Conservation (phyloP, 2,797 vertebrate species). For the Siniperca obscura region DNA sequence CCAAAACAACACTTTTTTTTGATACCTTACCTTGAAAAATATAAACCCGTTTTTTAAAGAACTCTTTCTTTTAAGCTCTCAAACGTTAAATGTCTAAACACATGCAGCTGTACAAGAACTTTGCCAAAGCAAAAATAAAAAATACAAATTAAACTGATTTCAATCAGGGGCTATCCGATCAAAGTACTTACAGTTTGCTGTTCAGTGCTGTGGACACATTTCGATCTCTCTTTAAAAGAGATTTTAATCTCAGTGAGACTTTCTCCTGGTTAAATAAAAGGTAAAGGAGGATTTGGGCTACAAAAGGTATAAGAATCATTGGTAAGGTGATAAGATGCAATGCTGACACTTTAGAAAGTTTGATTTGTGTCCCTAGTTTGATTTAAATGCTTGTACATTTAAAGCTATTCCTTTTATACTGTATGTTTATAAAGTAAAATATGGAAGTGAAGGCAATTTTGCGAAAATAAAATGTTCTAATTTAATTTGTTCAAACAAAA, state of each 20-base stretch:
- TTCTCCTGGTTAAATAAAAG: too few relatives aligned
- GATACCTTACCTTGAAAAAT: neutral
- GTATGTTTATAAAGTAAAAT: neutral
- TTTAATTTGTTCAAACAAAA: neutral
- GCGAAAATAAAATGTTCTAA: slow-evolving; percentile 4
- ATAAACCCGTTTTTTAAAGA: neutral
- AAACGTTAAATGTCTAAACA: neutral
- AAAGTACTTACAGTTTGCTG: too few relatives aligned
- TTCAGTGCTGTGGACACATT: too few relatives aligned
- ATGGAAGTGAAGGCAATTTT: neutral
- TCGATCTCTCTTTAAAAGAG: too few relatives aligned
- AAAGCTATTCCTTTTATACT: neutral
- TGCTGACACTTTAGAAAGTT: neutral
- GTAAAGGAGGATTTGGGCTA: too few relatives aligned
- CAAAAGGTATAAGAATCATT: too few relatives aligned
- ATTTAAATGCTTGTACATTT: neutral
- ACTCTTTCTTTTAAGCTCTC: neutral
- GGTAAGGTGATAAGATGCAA: neutral
- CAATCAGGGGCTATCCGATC: too few relatives aligned
- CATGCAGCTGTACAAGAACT: neutral
- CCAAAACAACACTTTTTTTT: too few relatives aligned
- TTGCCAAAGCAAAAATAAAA: too few relatives aligned
- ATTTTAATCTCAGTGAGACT: too few relatives aligned
- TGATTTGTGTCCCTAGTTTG: neutral
- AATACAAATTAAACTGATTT: too few relatives aligned